Base-by-base conservation (phyloP, 2,113 vertebrate genomes). In the Nothoprocta pentlandii region DNA sequence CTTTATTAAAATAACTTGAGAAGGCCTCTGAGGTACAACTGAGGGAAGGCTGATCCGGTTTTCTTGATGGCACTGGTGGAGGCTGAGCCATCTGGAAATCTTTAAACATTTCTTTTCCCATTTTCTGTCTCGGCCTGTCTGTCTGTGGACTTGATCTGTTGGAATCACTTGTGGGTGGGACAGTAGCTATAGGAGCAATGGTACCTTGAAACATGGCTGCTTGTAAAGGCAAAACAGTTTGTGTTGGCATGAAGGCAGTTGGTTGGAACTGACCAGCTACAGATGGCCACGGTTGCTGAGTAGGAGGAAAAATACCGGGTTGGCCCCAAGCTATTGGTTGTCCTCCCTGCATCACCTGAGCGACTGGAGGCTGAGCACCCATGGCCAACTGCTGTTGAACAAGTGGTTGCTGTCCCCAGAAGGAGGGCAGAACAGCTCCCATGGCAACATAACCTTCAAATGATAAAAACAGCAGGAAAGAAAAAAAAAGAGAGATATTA, bases 71-170 rank as follows among this genome's bases (percentile, higher is more conserved):
- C 98, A 99, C 98, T 39, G 98, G 97, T 10, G 99, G 99, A 95
- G 99, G 98, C 97, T 99, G 99, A 84, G 98, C 98, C 99, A 99
- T 98, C 98, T 99, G 99, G 92, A 99, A 99, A 97, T 99, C 99
- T 97, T 99, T 99, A 91, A 99, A 99, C 98, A 99, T 98, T 96
- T 99, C 99, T 97, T 99, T 99, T 95, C 98, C 98, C 96, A 98
- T 98, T 98, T 99, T 99, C 97, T 98, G 99, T 66, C 98, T 97
- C 95, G 98, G 97, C 87, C 97, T 98, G 94, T 99, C 99, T 79
- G 98, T 98, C 96, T 99, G 99, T 36, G 99, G 99, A 97, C 99
- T 99, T 53, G 99, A 98, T 58, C 98, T 98, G 82, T 98, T 93
- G 66, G 98, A 98, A 97, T 98, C 98, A 68, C 98, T 98, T 32